Evolutionary conservation across 2,888 invertebrate species (phyloP).

Genomic region (Drosophila colorata): DNA sequence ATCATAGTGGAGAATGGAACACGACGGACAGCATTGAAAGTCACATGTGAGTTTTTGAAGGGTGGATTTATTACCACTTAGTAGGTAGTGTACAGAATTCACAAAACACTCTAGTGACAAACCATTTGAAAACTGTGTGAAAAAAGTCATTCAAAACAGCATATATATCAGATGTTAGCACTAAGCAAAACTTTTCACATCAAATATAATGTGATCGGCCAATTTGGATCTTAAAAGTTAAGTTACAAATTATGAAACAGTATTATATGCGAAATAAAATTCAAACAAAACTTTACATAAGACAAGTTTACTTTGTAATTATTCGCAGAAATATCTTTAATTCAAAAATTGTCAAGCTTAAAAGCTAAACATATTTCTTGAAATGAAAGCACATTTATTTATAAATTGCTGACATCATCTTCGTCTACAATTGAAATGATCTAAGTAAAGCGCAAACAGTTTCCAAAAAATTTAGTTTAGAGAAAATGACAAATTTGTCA

Average conservation of each 20-base stretch:
- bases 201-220: too few species aligned
- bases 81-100: slow-evolving; percentile 29
- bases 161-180: neutral
- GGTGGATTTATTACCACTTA: slow-evolving; percentile 38
- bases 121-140: slow-evolving; percentile 25
- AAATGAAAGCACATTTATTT: slow-evolving; percentile 7
- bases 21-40: slow-evolving; percentile 31
- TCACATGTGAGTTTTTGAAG: slow-evolving; percentile 25
- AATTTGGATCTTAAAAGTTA: too few species aligned
- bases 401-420: slow-evolving; percentile 37
- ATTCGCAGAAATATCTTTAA: neutral
- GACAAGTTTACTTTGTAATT: too few species aligned
- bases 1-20: slow-evolving; percentile 52
- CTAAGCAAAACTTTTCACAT: neutral
- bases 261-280: too few species aligned
- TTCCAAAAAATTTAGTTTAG: slow-evolving; percentile 44
- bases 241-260: too few species aligned
- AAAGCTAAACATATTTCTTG: neutral
- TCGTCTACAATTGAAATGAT: slow-evolving; percentile 29
- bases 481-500: slow-evolving; percentile 13
- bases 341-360: slow-evolving; percentile 13
- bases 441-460: slow-evolving; percentile 28
- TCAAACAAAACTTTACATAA: too few species aligned
- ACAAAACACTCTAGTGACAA: slow-evolving; percentile 19
- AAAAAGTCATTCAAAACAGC: slow-evolving; percentile 8